These are phyloP conservation scores for Urocyon cinereoargenteus DNA, from an alignment of 2,797 vertebrate species.

Conservation along the genomic window DNA sequence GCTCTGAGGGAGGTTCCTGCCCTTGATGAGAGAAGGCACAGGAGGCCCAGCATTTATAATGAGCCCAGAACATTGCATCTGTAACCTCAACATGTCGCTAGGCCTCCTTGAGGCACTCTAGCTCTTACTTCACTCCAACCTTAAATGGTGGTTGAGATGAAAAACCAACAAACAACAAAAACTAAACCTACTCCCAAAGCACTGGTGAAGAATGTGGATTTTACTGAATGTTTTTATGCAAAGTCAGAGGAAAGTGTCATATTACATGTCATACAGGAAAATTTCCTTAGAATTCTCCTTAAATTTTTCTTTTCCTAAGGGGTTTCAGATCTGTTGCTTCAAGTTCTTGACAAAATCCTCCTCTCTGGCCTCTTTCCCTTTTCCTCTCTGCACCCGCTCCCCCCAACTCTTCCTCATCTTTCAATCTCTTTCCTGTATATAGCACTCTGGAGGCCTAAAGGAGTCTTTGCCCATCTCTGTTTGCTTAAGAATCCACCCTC, in stretches of 20 bases:
- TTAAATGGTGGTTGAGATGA: not conserved
- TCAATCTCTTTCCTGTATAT: not conserved
- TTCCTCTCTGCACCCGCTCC: not conserved
- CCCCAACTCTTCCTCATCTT: not conserved
- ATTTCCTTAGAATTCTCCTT: conserved; percentile 35
- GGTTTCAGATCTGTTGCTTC: not conserved
- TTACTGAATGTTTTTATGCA: conserved; percentile 33
- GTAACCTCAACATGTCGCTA: not conserved
- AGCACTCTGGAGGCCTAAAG: not conserved
- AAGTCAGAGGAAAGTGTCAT: not conserved
- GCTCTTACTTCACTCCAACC: not conserved
- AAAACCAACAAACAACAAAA: conserved; percentile 21
- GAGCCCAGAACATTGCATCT: not conserved
- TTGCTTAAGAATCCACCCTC: conserved; percentile 2
- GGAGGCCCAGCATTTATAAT: not conserved
- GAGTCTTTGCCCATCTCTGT: not conserved
- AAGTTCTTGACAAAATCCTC: not conserved
- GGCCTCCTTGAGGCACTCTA: not conserved
- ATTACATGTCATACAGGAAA: not conserved
- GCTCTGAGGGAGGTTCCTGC: not conserved
- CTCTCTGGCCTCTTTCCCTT: not conserved
- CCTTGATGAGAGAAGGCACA: not conserved
- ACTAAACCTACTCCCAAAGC: not conserved
- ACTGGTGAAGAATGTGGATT: not conserved
- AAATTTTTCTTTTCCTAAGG: not conserved